Base-by-base conservation (phyloP, 2,113 vertebrate genomes). In the Pseudopodoces humilis region DNA sequence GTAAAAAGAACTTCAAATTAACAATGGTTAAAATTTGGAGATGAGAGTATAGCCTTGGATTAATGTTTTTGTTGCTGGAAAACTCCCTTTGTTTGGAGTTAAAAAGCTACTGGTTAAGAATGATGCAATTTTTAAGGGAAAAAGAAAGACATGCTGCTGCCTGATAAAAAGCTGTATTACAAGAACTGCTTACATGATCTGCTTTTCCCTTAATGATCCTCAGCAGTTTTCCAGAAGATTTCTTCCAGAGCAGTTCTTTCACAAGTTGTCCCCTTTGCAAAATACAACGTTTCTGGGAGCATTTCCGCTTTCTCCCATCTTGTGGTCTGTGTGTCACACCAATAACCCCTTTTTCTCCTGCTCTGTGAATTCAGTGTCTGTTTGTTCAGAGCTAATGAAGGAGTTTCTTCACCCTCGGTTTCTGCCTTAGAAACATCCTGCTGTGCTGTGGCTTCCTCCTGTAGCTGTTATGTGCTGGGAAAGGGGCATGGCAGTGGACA, bases 1-100 rank as follows among this genome's bases (percentile, higher is more conserved):
- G 41, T 77, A 90, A 92, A 96, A 96, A 94, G 86, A 88, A 64
- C 64, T 88, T 90, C 24, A 76, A 92, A 86, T 89, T 80, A 93
- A 86, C 69, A 85, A 72, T 50, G 33, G 58, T 59, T 74, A 74
- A 49, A 49, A 43, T 64, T 60, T 92, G 60, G 44, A 86, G 41
- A 20, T 11, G 6, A 39, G 44, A 63, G 8, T n/a, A 25, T 27
- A 68, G 10, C 9, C 55, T 88, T 84, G 52, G 39, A 50, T 28
- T 43, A 63, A 65, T 83, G 55, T 30, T 71, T 80, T 71, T 2
- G 0, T 37, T 46, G 60, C n/a, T 30, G 30, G 14, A 88, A 60
- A 90, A 83, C 25, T 77, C 23, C 33, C 13, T 80, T 50, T 22
- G 1, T 46, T 55, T 90, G 56, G 21, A 70, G 39, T 52, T 55